Base-by-base conservation (phyloP, 2,113 vertebrate species). In the Sapajus apella region DNA sequence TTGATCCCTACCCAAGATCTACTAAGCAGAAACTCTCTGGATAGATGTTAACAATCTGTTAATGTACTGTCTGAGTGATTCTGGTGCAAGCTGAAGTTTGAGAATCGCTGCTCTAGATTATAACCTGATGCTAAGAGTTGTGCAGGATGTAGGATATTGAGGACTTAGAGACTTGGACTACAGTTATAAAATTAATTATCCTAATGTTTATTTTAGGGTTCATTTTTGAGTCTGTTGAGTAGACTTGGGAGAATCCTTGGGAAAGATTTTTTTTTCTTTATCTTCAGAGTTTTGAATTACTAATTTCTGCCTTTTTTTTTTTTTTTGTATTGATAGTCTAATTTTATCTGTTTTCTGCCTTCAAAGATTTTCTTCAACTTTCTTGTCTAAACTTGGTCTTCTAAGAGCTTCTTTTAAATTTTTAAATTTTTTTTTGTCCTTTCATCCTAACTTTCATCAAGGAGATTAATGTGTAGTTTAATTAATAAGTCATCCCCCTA, bases 281-380 rank as follows among this genome's bases (percentile, higher is more conserved):
- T 58, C 30, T 91, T 11, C 76, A 12, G 58, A 83, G 30, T 61
- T 91, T 82, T 40, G 6, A 35, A 76, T 94, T 75, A 77, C 16
- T 47, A 87, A 75, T 91, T 94, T 37, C 66, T 79, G 35, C 50
- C 21, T 79, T 43, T 27, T 76, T 92, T 95, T 76, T 92, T 95
- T 76, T 40, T 35, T 50, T 40, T 23, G 4, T 56, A 55, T 79
- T 89, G 37, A 73, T 64, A 66, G 47, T 89, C 1, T 7, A 61
- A 3, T 75, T 83, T 87, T 68, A 58, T 58, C 27, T 79, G 6
- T n/a, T 87, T 91, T 70, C 52, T 84, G 1, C 86, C n/a, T 77
- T 91, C 43, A 94, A 50, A 85, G 79, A 68, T 94, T 92, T 92
- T 92, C 66, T 76, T 61, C 45, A 93, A 17, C n/a, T 61, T 94